phyloP scores from a whole-genome alignment of 1,140 invertebrate genomes.

The Drosophila rhopaloa region DNA sequence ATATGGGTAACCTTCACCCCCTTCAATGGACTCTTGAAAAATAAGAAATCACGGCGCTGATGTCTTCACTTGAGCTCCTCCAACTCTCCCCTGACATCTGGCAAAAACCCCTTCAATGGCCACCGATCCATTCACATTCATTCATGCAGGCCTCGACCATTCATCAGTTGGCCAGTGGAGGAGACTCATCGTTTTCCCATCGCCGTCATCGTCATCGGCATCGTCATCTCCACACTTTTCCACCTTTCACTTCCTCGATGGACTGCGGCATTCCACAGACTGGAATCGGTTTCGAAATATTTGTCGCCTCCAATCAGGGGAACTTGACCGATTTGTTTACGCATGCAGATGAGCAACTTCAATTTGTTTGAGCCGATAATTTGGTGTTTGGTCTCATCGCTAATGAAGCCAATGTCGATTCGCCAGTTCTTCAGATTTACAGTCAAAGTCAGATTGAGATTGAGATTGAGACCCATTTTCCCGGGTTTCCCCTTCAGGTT shows the following conservation, averaged over 20 bases:
- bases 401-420: constrained; percentile 70
- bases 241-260: constrained; percentile 33
- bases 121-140: neutral
- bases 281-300: constrained; percentile 31
- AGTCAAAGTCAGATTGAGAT: neutral
- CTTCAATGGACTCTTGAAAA: neutral
- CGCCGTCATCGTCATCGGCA: neutral
- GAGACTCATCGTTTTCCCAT: constrained; percentile 14
- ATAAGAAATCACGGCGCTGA: constrained; percentile 5
- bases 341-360: constrained; percentile 39
- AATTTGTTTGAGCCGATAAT: constrained; percentile 73
- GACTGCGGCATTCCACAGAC: constrained; percentile 7
- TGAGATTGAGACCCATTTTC: neutral
- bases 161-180: neutral
- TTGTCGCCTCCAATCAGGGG: constrained; percentile 32
- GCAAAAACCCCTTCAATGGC: constrained; percentile 2
- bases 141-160: constrained; percentile 1
- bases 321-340: constrained; percentile 54
- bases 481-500: neutral
- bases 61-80: neutral
- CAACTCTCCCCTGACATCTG: neutral
- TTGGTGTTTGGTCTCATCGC: constrained; percentile 50
- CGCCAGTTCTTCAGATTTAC: constrained; percentile 11
- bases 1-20: constrained; percentile 14
- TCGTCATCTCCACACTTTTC: constrained; percentile 7